Evolutionary conservation across 2,888 invertebrate species (phyloP).

Genomic region (Sminthurinus aureus): DNA sequence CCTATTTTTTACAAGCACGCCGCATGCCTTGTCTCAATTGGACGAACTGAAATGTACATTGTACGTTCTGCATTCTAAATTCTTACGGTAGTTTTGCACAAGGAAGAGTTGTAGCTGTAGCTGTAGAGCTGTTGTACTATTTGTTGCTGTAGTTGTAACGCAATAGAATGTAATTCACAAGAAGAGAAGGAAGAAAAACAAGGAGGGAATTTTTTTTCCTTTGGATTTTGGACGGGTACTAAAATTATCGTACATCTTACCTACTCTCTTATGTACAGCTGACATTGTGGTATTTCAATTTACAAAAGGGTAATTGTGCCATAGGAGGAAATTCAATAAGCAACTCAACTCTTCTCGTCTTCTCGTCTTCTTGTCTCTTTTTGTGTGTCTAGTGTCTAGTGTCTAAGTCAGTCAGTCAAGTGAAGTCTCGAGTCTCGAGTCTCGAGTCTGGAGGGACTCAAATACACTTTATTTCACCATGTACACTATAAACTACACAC

Average conservation of each 20-base stretch:
- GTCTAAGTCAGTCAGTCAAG: too few species aligned
- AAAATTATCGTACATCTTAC: neutral
- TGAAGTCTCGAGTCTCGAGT: too few species aligned
- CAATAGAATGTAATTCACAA: too few species aligned
- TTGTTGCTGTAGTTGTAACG: neutral
- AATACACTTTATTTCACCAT: too few species aligned
- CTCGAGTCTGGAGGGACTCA: too few species aligned
- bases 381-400: too few species aligned
- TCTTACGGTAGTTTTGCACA: too few species aligned
- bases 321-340: neutral
- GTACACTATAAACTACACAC: too few species aligned
- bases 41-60: neutral
- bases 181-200: too few species aligned
- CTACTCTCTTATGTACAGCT: neutral
- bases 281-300: constrained; percentile 1
- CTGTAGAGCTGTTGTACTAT: too few species aligned
- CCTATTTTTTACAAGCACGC: neutral
- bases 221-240: neutral
- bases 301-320: neutral
- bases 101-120: neutral
- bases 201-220: too few species aligned
- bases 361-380: neutral
- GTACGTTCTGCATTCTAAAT: neutral
- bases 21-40: neutral
- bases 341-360: neutral